These are phyloP conservation scores for Sylvicola cinctus DNA, from an alignment of 2,888 invertebrate genomes.

Conservation along the genomic window DNA sequence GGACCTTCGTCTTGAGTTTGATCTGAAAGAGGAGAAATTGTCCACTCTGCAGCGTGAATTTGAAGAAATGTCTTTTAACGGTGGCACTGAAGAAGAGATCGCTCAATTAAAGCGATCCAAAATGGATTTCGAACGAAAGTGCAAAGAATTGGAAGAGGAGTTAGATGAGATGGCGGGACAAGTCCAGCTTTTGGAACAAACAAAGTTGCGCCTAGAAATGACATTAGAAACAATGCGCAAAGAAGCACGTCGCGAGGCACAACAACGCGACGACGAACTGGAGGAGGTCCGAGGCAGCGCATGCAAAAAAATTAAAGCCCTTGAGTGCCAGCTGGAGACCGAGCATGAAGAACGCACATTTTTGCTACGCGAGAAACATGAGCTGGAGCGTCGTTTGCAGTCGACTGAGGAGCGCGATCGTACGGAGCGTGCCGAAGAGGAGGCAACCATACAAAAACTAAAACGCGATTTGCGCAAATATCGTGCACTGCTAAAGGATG, in stretches of 20 bases:
- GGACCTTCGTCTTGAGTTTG: slow-evolving; percentile 73
- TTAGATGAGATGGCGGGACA: slow-evolving; percentile 88
- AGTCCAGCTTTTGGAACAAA: slow-evolving; percentile 74
- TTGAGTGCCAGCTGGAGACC: slow-evolving; percentile 80
- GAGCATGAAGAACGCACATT: slow-evolving; percentile 83
- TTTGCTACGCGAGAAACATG: slow-evolving; percentile 73
- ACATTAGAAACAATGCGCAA: slow-evolving; percentile 78
- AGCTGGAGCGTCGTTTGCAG: slow-evolving; percentile 67
- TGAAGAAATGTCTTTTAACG: slow-evolving; percentile 61
- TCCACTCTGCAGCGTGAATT: slow-evolving; percentile 59
- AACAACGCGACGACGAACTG: slow-evolving; percentile 79
- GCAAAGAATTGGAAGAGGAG: slow-evolving; percentile 83
- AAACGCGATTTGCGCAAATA: slow-evolving; percentile 76
- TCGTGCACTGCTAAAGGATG: slow-evolving; percentile 74
- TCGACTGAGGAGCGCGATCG: slow-evolving; percentile 58
- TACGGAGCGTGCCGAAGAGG: slow-evolving; percentile 47
- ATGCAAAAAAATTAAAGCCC: slow-evolving; percentile 77
- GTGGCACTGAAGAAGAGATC: slow-evolving; percentile 70
- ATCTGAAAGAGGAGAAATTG: slow-evolving; percentile 73
- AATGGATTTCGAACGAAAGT: slow-evolving; percentile 68
- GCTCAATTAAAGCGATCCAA: slow-evolving; percentile 62
- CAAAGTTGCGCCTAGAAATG: slow-evolving; percentile 87
- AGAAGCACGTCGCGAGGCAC: slow-evolving; percentile 72
- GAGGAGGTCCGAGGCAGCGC: slow-evolving; percentile 80
- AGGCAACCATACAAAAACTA: slow-evolving; percentile 47